These are phyloP conservation scores for Archips crataeganus DNA, from an alignment of 2,888 invertebrate species.

Conservation along the genomic window DNA sequence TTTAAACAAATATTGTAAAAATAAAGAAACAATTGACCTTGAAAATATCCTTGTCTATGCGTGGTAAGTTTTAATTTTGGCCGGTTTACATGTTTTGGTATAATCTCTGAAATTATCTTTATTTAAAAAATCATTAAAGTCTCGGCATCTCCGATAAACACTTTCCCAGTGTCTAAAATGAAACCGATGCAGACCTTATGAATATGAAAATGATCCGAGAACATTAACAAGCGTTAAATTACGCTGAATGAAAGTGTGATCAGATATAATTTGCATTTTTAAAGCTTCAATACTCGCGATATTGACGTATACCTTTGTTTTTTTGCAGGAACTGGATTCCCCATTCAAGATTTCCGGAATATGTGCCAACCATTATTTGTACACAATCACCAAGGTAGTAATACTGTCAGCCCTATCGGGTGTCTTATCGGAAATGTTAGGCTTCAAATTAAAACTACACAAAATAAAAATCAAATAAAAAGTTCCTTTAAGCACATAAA, in stretches of 20 bases:
- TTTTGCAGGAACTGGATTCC: constrained; percentile 94
- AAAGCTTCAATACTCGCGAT: neutral
- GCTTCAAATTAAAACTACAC: constrained; percentile 98
- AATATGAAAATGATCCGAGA: neutral
- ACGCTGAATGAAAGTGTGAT: neutral
- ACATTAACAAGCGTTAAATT: neutral
- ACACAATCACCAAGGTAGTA: constrained; percentile 97
- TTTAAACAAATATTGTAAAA: too few species aligned
- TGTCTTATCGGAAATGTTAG: constrained; percentile 97
- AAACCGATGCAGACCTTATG: neutral
- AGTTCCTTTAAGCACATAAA: neutral
- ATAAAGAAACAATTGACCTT: too few species aligned
- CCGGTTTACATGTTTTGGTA: too few species aligned
- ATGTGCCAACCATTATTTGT: constrained; percentile 97
- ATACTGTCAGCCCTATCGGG: constrained; percentile 98
- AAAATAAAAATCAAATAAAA: constrained; percentile 96
- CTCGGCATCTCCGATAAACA: too few species aligned
- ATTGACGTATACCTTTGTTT: neutral
- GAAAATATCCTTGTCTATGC: too few species aligned
- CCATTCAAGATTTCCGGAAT: constrained; percentile 98
- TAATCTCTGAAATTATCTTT: too few species aligned
- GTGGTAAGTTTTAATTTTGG: too few species aligned
- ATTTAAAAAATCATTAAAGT: too few species aligned
- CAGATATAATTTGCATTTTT: neutral
- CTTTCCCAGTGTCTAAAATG: neutral